Base-by-base conservation (phyloP, 2,797 vertebrate genomes). In the Orientallactaga sibirica region DNA sequence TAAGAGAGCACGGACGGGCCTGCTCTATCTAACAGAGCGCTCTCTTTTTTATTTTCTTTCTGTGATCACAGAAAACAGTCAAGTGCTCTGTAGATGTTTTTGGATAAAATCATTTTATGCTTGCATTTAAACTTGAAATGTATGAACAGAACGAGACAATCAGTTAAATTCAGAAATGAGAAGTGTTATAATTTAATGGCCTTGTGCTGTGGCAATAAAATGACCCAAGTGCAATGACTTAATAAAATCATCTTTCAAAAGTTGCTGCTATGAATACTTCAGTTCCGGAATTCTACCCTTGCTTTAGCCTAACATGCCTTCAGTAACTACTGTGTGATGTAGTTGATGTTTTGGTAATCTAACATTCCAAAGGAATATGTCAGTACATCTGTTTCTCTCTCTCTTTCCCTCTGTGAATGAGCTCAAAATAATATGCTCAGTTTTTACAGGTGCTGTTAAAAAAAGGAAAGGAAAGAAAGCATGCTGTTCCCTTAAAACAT, bases 361-460 rank as follows among this genome's bases (percentile, higher is more conserved):
- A 97, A 98, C 98, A 98, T 99, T 99, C 99, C 98, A 98, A 97
- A 98, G 97, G 98, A 96, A 8, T 12, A 16, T 24, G 19, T 11
- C 33, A 25, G 33, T 29, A 48, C 55, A 70, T 9, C 70, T 8
- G 58, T 29, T 16, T 76, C 52, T 29, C 62, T n/a, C 24, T 4
- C 3, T 27, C 19, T 64, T 2, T 64, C 18, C 22, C 10, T 64
- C 18, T 64, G 18, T 64, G 25, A 86, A 97, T 91, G 96, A 97
- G 93, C 96, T 96, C 58, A 98, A 97, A 98, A 97, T 97, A 97
- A 97, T 98, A 97, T 98, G 98, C 97, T 98, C 97, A 97, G 97
- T 98, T 98, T 99, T 99, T 99, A 98, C 98, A 92, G 97, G 98
- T 98, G 98, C 98, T 99, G 98, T 99, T 75, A 66, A 70, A 67